Conservation (phyloP, 2,113 vertebrate genomes). For the Gnathonemus echidnorhynchus region DNA sequence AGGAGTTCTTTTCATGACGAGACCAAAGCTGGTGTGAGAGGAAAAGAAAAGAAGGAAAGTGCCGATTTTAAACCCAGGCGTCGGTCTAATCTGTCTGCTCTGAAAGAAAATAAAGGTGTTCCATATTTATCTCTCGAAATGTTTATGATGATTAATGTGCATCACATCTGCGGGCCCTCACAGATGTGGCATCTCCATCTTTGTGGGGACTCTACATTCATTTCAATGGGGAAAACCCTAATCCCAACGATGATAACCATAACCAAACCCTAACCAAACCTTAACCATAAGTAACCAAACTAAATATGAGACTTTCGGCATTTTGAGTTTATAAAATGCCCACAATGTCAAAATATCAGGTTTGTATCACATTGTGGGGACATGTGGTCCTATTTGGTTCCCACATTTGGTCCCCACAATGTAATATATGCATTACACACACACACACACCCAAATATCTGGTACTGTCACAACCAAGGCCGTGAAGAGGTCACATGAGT, state of each 20-base stretch:
- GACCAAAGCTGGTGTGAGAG: neutral
- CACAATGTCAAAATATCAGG: neutral
- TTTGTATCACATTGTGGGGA: neutral
- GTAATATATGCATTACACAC: neutral
- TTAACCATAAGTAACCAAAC: neutral
- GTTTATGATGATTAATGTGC: neutral
- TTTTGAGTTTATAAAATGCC: neutral
- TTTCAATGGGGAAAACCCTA: neutral
- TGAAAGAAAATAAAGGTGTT: neutral
- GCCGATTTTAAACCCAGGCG: neutral
- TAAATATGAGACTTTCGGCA: neutral
- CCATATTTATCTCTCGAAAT: neutral
- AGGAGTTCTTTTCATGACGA: constrained; percentile 7
- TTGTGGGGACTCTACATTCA: neutral
- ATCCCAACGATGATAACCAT: neutral
- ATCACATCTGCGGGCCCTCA: neutral
- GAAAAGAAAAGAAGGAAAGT: neutral
- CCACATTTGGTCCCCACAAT: neutral
- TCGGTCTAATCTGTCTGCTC: neutral
- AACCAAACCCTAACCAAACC: neutral
- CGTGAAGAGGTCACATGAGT: neutral
- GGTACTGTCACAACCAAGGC: neutral
- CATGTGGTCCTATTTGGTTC: neutral
- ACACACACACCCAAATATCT: neutral
- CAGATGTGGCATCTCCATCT: neutral